Evolutionary conservation across 2,113 vertebrate species (phyloP).

Genomic region (Otolemur garnettii): DNA sequence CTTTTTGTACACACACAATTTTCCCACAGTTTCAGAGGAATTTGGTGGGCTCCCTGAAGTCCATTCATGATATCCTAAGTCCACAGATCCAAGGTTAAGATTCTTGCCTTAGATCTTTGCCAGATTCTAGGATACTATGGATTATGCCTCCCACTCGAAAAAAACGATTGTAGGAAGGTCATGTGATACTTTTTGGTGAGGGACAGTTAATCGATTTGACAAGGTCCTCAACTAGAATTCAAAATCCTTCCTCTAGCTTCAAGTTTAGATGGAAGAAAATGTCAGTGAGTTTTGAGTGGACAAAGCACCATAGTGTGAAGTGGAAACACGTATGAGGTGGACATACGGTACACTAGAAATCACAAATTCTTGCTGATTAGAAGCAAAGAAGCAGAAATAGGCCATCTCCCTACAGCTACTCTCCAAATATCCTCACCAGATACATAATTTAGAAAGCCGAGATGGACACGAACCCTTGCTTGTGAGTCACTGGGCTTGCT

Average conservation of each 20-base stretch:
- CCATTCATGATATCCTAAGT: not conserved
- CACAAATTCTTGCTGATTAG: not conserved
- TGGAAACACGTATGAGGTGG: not conserved
- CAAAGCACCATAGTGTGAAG: not conserved
- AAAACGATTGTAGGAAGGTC: not conserved
- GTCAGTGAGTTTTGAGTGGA: not conserved
- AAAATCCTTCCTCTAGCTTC: not conserved
- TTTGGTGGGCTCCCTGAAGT: not conserved
- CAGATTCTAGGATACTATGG: slow-evolving; percentile 30
- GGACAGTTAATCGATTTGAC: not conserved
- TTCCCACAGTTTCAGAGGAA: slow-evolving; percentile 9
- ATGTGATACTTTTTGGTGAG: not conserved
- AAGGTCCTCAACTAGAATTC: not conserved
- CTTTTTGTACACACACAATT: slow-evolving; percentile 15
- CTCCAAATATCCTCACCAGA: not conserved
- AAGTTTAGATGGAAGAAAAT: not conserved
- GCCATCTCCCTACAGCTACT: not conserved
- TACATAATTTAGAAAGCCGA: not conserved
- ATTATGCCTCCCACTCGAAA: not conserved
- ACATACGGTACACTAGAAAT: not conserved
- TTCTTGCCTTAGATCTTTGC: not conserved
- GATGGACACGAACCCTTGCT: not conserved
- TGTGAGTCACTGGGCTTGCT: not conserved
- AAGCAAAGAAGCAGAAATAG: slow-evolving; percentile 14
- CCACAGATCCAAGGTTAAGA: not conserved